Conservation (phyloP, 2,888 invertebrate genomes). For the Phaonia tiefii region DNA sequence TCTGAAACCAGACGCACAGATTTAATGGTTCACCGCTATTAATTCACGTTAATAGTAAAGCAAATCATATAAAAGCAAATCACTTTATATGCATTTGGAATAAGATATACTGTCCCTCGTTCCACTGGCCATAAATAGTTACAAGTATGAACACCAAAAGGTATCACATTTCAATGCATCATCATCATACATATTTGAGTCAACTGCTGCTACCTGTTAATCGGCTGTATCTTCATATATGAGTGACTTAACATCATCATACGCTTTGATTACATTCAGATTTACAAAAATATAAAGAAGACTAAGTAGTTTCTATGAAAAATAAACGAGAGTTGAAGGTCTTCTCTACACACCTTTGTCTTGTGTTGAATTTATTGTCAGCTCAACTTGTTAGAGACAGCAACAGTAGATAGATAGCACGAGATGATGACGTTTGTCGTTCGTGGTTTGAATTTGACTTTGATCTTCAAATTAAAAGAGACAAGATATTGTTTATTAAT, state of each 20-base stretch:
- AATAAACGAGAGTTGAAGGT: conserved; percentile 3
- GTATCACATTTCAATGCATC: background rate
- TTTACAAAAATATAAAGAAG: too few species aligned
- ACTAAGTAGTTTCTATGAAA: conserved; percentile 6
- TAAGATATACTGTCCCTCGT: background rate
- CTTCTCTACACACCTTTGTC: background rate
- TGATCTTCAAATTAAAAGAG: conserved; percentile 15
- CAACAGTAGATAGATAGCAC: too few species aligned
- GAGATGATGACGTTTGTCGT: background rate
- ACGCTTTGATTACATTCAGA: too few species aligned
- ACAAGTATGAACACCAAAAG: background rate
- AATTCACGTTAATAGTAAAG: too few species aligned
- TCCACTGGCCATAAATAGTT: background rate
- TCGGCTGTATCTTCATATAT: too few species aligned
- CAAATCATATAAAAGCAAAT: background rate
- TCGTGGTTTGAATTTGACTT: background rate
- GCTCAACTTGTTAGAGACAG: background rate
- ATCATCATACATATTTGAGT: too few species aligned
- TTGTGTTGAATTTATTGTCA: background rate
- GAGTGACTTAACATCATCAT: background rate
- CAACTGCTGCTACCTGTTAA: too few species aligned
- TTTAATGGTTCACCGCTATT: background rate
- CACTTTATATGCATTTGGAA: background rate
- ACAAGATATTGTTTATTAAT: background rate
- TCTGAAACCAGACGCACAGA: background rate